Percentiles rank a stretch among this genome's conserved stretches.
These are phyloP conservation scores for Helleia helle DNA, from an alignment of 2,888 invertebrate genomes.

Conservation along the genomic window DNA sequence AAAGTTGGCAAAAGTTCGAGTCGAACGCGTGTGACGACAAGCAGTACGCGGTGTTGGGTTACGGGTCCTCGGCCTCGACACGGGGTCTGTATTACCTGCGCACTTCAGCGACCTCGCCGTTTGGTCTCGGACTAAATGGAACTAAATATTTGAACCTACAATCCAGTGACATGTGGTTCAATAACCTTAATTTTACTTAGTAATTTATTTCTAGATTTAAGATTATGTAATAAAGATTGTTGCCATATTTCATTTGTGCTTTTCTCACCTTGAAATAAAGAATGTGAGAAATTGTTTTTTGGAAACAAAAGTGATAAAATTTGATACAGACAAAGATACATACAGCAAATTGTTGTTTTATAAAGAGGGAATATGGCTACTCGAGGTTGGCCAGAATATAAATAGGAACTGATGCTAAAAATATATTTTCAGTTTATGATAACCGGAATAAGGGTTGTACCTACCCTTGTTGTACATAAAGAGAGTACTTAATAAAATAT, in stretches of 20 bases:
- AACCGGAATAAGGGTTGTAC: too few relatives aligned
- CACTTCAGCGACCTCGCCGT: slow-evolving; percentile 47
- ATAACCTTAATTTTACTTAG: slow-evolving; percentile 9
- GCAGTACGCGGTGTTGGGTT: slow-evolving; percentile 52
- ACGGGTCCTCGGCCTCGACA: slow-evolving; percentile 53
- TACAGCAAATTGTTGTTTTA: too few relatives aligned
- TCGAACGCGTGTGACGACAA: slow-evolving; percentile 44
- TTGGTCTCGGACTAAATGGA: slow-evolving; percentile 57
- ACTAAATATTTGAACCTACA: slow-evolving; percentile 29
- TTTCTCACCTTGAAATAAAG: too few relatives aligned
- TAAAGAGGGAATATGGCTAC: too few relatives aligned
- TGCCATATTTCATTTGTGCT: slow-evolving; percentile 8
- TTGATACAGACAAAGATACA: too few relatives aligned
- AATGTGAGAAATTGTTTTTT: too few relatives aligned
- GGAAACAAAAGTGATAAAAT: too few relatives aligned
- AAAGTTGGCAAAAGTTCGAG: slow-evolving; percentile 54
- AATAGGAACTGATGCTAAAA: too few relatives aligned
- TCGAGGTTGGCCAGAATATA: too few relatives aligned
- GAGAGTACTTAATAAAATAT: too few relatives aligned
- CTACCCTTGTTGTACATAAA: too few relatives aligned
- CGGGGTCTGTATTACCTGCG: slow-evolving; percentile 60
- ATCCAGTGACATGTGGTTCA: slow-evolving; percentile 18
- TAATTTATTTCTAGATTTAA: neutral
- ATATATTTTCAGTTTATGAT: too few relatives aligned
- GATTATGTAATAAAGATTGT: slow-evolving; percentile 11